A percentile compares a stretch with the other conserved stretches of the same genome.
phyloP scores from a whole-genome alignment of 2,113 vertebrate species.

The Oreochromis tanganicae region DNA sequence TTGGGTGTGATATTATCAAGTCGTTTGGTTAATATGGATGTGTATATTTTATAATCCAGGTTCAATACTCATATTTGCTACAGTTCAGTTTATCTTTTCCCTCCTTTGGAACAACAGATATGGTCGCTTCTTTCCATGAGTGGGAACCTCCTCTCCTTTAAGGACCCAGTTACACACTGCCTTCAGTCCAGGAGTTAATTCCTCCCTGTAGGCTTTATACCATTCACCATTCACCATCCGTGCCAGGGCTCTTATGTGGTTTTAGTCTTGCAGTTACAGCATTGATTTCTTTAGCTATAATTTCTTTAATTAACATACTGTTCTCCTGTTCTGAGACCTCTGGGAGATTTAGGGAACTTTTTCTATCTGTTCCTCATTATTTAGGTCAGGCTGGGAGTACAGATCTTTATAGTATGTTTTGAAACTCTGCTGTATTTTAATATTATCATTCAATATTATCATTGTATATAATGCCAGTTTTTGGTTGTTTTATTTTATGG shows the following conservation, averaged over 20 bases:
- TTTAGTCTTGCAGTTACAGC: not conserved
- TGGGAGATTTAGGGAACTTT: not conserved
- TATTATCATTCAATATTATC: not conserved
- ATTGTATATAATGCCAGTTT: not conserved
- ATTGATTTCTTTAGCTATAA: not conserved
- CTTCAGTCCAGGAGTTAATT: not conserved
- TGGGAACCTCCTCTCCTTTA: not conserved
- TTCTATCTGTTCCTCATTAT: not conserved
- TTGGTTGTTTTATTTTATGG: not conserved
- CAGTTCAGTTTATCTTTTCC: not conserved
- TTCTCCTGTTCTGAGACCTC: not conserved
- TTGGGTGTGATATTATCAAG: not conserved
- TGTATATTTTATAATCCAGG: not conserved
- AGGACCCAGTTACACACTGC: not conserved
- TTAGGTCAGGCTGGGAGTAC: not conserved
- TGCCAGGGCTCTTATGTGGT: not conserved
- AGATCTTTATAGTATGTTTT: not conserved
- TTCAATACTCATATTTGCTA: not conserved
- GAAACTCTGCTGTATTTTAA: not conserved
- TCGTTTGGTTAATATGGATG: not conserved
- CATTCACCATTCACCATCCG: not conserved
- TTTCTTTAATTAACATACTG: not conserved
- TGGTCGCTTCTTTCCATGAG: not conserved
- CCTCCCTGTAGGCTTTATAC: not conserved
- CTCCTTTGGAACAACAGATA: not conserved